phyloP scores from a whole-genome alignment of 2,888 invertebrate genomes.

The Nomada hirtipes region DNA sequence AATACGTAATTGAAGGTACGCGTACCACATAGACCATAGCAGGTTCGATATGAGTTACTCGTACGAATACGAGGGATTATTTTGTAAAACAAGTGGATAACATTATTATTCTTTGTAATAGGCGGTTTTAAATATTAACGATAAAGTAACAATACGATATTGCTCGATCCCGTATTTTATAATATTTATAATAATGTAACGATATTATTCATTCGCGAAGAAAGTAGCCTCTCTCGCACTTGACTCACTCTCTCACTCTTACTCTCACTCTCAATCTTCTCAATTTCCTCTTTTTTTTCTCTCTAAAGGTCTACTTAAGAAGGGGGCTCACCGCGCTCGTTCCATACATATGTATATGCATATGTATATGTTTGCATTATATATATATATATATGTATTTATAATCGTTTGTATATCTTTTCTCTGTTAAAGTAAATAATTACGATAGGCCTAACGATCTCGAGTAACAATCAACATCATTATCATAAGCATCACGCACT shows the following conservation, averaged over 20 bases:
- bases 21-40: slow-evolving; percentile 52
- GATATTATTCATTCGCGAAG: slow-evolving; percentile 53
- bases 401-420: slow-evolving; percentile 52
- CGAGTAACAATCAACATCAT: slow-evolving; percentile 40
- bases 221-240: slow-evolving; percentile 44
- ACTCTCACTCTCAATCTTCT: slow-evolving; percentile 16
- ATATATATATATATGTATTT: slow-evolving; percentile 51
- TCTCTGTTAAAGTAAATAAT: slow-evolving; percentile 52
- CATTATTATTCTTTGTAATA: slow-evolving; percentile 53
- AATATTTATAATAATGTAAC: slow-evolving; percentile 54
- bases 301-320: slow-evolving; percentile 57
- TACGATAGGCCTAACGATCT: slow-evolving; percentile 68
- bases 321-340: slow-evolving; percentile 57
- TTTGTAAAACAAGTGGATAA: slow-evolving; percentile 64
- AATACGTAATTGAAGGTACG: slow-evolving; percentile 64
- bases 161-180: slow-evolving; percentile 67
- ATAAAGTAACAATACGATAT: slow-evolving; percentile 70
- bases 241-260: slow-evolving; percentile 19
- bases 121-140: slow-evolving; percentile 68
- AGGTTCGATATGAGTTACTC: slow-evolving; percentile 61
- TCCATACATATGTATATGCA: slow-evolving; percentile 44
- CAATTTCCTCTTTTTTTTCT: background rate
- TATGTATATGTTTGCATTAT: slow-evolving; percentile 35
- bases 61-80: slow-evolving; percentile 30
- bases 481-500: slow-evolving; percentile 13